phyloP scores from a whole-genome alignment of 2,888 invertebrate species.

The Scaptomyza tumidula region DNA sequence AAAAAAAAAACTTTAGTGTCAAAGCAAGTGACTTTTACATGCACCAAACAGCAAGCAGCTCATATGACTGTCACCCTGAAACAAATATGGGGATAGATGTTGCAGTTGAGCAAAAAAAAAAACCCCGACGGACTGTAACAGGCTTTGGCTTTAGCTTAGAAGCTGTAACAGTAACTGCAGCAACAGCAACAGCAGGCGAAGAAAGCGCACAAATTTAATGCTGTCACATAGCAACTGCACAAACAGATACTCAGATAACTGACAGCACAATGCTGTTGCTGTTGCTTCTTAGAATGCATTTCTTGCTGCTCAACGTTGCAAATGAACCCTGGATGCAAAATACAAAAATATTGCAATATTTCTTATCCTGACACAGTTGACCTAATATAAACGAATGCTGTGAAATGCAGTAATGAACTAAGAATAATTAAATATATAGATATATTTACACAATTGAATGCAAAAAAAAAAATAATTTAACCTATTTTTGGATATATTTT shows the following conservation, averaged over 20 bases:
- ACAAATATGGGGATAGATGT: constrained; percentile 26
- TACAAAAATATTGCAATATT: neutral
- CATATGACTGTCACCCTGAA: constrained; percentile 36
- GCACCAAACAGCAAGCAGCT: constrained; percentile 26
- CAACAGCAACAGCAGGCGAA: neutral
- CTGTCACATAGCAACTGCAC: constrained; percentile 44
- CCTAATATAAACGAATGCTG: constrained; percentile 20
- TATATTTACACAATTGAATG: too few species aligned
- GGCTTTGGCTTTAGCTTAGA: constrained; percentile 29
- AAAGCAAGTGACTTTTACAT: constrained; percentile 40
- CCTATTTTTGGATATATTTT: neutral
- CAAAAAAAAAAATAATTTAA: too few species aligned
- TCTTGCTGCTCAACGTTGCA: constrained; percentile 12
- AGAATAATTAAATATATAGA: neutral
- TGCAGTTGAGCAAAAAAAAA: constrained; percentile 12
- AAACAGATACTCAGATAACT: constrained; percentile 43
- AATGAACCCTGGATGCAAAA: constrained; percentile 6
- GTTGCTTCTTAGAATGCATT: constrained; percentile 20
- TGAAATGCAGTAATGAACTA: neutral
- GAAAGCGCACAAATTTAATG: constrained; percentile 48
- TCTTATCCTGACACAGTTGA: constrained; percentile 12
- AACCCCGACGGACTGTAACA: constrained; percentile 5
- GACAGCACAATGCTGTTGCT: constrained; percentile 43
- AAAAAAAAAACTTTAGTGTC: constrained; percentile 16
- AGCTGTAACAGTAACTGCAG: neutral